Base-by-base conservation (phyloP, 2,797 vertebrate genomes). In the Gymnoscopelus microlampas region DNA sequence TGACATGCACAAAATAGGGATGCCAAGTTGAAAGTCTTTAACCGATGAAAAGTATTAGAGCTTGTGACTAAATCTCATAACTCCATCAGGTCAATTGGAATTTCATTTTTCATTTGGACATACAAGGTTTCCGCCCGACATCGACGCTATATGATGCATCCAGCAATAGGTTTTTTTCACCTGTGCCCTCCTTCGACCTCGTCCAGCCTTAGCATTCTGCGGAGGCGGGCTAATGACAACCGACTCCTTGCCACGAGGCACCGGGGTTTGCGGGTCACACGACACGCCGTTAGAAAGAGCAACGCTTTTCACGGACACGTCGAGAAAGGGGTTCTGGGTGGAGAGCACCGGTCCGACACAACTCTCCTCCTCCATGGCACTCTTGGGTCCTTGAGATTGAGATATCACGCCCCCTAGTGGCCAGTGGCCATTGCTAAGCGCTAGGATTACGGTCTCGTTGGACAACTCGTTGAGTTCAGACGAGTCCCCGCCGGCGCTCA, bases 171-270 rank as follows among this genome's bases (percentile, higher is more conserved):
- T 39, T 81, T 29, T 32, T 81, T 93, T 99, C 97, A 98, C 97
- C 98, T 99, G 97, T 90, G 92, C 87, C 80, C 91, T 94, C 88
- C 95, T 95, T 91, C 96, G 95, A 93, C 95, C 94, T 93, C 95
- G 95, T 95, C 96, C 96, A 2, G 94, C 92, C 88, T 97, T 99
- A 87, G 92, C 88, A 88, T 84, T 98, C 92, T 96, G 96, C 67
- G 97, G 97, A 88, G 98, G 97, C 74, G 97, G 97, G 84, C 85
- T 96, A 94, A 99, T 94, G 83, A 96, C 93, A 89, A 99, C 95
- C 58, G 96, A 95, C 70, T 98, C 95, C 91, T 94, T 92, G 81
- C 92, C 77, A 81, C 87, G 85, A 81, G 88, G 79, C 73, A 87
- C 89, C 51, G 84, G 50, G 86, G 78, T 44, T 29, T 86, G 86